A percentile compares a stretch with the other conserved stretches of the same genome.
phyloP scores from a whole-genome alignment of 2,888 invertebrate species.

The Monochamus alternatus region DNA sequence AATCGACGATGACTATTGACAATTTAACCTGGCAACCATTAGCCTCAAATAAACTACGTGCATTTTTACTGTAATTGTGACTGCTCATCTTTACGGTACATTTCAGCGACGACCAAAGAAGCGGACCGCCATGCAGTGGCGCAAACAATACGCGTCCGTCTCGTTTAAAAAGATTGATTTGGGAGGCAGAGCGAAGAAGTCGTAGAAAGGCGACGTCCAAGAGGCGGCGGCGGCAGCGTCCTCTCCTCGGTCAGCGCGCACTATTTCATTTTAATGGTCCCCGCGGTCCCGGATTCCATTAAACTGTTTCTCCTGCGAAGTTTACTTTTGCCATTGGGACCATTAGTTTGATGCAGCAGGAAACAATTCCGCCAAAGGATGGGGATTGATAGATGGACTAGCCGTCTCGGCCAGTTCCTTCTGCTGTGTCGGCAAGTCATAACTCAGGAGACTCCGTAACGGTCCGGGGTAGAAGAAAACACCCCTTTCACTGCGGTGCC shows the following conservation, averaged over 20 bases:
- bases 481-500: not conserved
- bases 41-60: not conserved
- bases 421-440: constrained; percentile 67
- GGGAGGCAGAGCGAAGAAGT: constrained; percentile 56
- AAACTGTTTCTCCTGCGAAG: constrained; percentile 73
- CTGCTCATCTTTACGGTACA: constrained; percentile 63
- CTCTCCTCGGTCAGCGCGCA: constrained; percentile 64
- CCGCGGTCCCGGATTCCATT: constrained; percentile 75
- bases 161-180: constrained; percentile 67
- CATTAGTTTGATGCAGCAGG: constrained; percentile 72
- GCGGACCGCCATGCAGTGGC: constrained; percentile 61
- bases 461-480: constrained; percentile 3
- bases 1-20: too few species aligned
- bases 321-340: constrained; percentile 72
- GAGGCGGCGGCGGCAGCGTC: constrained; percentile 48
- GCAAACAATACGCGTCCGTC: constrained; percentile 68
- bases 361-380: constrained; percentile 71
- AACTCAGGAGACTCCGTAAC: constrained; percentile 57
- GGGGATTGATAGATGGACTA: constrained; percentile 68
- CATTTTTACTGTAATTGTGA: not conserved
- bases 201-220: constrained; percentile 36
- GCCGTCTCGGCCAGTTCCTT: constrained; percentile 65
- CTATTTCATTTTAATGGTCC: constrained; percentile 76
- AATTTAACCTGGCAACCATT: too few species aligned
- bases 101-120: constrained; percentile 64